Percentiles rank a stretch among this genome's conserved stretches.
Conservation (phyloP, 2,888 invertebrate genomes). For the Aspidiotus destructor region DNA sequence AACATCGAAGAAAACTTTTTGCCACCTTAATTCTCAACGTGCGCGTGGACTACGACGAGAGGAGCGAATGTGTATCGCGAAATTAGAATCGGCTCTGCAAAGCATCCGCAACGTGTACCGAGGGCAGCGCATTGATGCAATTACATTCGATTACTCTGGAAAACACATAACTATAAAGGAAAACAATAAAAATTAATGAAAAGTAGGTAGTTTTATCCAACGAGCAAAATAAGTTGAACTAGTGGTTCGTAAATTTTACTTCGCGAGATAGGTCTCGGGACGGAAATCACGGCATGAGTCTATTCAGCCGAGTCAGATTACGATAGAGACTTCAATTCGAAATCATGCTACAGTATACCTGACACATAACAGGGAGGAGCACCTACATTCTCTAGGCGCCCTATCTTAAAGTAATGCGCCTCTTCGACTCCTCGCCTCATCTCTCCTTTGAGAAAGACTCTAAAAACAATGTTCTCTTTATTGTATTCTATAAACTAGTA, state of each 20-base stretch:
- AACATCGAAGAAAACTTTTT: conserved; percentile 12
- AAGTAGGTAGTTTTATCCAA: conserved; percentile 23
- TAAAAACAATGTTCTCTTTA: no score
- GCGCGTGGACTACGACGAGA: neutral
- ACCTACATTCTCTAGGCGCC: no score
- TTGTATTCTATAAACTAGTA: no score
- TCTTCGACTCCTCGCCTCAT: no score
- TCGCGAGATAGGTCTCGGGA: neutral
- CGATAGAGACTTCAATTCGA: no score
- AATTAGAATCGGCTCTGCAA: conserved; percentile 17
- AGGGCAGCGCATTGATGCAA: conserved; percentile 29
- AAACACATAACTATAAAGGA: conserved; percentile 30
- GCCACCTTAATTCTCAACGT: neutral
- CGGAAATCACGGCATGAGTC: no score
- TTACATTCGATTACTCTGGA: conserved; percentile 30
- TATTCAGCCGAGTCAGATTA: no score
- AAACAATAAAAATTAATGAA: conserved; percentile 33
- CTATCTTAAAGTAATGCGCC: no score
- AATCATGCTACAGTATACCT: no score
- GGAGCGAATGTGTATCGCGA: conserved; percentile 5
- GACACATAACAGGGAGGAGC: no score
- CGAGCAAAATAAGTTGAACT: conserved; percentile 13
- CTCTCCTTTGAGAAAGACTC: no score
- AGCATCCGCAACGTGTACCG: conserved; percentile 3
- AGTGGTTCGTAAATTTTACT: conserved; percentile 26